Evolutionary conservation across 1,140 invertebrate species (phyloP), one percentile per base, ranked within the genome.

Genomic region (Ridgeia piscesae): DNA sequence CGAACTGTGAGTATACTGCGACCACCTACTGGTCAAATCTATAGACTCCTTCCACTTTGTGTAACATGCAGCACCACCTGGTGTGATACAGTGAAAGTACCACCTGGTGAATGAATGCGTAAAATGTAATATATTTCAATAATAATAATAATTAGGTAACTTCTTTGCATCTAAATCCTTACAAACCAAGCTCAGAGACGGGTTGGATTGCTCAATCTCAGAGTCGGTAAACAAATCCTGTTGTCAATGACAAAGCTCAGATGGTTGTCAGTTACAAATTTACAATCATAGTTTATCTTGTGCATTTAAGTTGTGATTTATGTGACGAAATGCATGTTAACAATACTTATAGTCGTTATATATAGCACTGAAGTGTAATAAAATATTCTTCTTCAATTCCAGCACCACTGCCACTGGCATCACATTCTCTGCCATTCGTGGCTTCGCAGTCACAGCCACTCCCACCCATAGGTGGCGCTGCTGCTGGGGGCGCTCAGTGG

Each of bases 401-500:
- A 95, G 94, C 93, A 42, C 92, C 94, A 33, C 92, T 93, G 89
- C 94, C 93, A 8, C 88, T 92, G 34, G 48, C 93, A 17, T 91
- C 93, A 9, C 93, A 94, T 33, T 93, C 94, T 89, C 89, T 93
- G 31, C 95, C 95, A 11, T 95, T 94, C 91, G 94, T 94, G 77
- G 94, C 94, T 35, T 94, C 95, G 31, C 94, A 94, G 33, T 94
- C 95, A 33, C 94, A 94, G 14, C 94, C 95, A 1, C 93, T 95
- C 35, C 94, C 95, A 35, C 94, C 95, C 9, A 95, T 95, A 27
- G 94, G 94, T 35, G 92, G 92, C 58, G 93, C 93, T 42, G 89
- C 92, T 21, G 34, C 27, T 88, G 58, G 58, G 58, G 92, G 93
- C 33, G 89, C 92, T 35, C 95, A 97, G 92, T 99, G 99, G 99